Conservation (phyloP, 2,113 vertebrate genomes). For the Speoplatyrhinus poulsoni region DNA sequence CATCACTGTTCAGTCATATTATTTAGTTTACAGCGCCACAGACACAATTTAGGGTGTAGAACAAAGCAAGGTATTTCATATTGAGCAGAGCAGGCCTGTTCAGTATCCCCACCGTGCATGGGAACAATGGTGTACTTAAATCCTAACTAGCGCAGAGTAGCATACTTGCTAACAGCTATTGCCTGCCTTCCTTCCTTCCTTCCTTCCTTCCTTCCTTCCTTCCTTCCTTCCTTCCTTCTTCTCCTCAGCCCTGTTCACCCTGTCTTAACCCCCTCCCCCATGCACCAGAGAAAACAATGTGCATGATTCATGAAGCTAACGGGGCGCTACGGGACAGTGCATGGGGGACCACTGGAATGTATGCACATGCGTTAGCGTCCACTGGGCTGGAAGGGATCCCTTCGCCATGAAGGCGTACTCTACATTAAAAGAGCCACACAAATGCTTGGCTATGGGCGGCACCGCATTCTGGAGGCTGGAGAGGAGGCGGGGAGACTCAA, state of each 20-base stretch:
- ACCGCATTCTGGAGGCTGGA: slow-evolving; percentile 40
- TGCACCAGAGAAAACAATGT: slow-evolving; percentile 69
- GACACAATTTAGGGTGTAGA: no score
- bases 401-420: slow-evolving; percentile 2
- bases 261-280: slow-evolving; percentile 1
- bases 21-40: no score
- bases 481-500: slow-evolving; percentile 46
- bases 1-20: no score
- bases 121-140: slow-evolving; percentile 44
- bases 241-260: neutral
- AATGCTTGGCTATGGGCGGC: slow-evolving; percentile 33
- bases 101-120: neutral
- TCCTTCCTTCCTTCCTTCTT: slow-evolving; percentile 17
- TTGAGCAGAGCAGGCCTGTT: no score
- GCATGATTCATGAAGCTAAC: slow-evolving; percentile 71
- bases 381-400: slow-evolving; percentile 12
- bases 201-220: slow-evolving; percentile 23
- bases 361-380: slow-evolving; percentile 46
- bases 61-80: no score
- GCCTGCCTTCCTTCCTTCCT: slow-evolving; percentile 46
- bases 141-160: slow-evolving; percentile 42
- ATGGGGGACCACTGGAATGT: slow-evolving; percentile 48
- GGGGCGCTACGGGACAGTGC: slow-evolving; percentile 30
- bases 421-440: slow-evolving; percentile 24
- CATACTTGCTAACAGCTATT: slow-evolving; percentile 43